Evolutionary conservation across 2,888 invertebrate genomes (phyloP).

Genomic region (Luffia ferchaultella): DNA sequence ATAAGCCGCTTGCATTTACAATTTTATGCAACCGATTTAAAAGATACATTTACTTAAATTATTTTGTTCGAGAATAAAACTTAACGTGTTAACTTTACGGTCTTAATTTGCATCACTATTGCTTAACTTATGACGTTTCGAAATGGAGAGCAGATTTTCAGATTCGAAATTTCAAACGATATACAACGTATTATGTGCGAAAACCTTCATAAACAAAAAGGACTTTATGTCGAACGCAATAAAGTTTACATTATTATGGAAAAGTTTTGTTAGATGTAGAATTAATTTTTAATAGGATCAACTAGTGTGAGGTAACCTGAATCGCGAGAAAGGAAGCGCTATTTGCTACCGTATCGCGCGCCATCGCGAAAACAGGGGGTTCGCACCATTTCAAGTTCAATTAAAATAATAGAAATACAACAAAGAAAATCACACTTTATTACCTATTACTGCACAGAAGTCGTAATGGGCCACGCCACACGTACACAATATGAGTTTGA

Average conservation of each 20-base stretch:
- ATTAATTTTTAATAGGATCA: conserved; percentile 14
- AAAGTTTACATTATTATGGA: not conserved
- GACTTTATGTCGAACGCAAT: not conserved
- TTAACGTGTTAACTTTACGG: not conserved
- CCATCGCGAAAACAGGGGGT: conserved; percentile 43
- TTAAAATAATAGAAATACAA: not conserved
- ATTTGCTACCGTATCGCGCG: conserved; percentile 65
- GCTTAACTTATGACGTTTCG: conserved; percentile 20
- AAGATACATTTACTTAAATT: too few species aligned
- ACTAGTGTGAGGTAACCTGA: conserved; percentile 52
- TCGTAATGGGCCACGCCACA: too few species aligned
- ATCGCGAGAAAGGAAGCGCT: conserved; percentile 59
- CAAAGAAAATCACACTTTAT: too few species aligned
- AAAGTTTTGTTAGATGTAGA: too few species aligned
- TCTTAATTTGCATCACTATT: not conserved
- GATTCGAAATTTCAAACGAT: conserved; percentile 31
- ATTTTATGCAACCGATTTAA: too few species aligned
- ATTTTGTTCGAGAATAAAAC: too few species aligned
- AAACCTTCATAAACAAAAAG: not conserved
- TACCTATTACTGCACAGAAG: too few species aligned
- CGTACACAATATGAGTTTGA: too few species aligned
- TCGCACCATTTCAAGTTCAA: not conserved
- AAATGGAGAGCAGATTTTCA: conserved; percentile 30
- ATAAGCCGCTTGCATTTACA: not conserved
- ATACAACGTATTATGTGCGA: conserved; percentile 16